Base-by-base conservation (phyloP, 2,797 vertebrate genomes). In the Paedocypris micromegethes region DNA sequence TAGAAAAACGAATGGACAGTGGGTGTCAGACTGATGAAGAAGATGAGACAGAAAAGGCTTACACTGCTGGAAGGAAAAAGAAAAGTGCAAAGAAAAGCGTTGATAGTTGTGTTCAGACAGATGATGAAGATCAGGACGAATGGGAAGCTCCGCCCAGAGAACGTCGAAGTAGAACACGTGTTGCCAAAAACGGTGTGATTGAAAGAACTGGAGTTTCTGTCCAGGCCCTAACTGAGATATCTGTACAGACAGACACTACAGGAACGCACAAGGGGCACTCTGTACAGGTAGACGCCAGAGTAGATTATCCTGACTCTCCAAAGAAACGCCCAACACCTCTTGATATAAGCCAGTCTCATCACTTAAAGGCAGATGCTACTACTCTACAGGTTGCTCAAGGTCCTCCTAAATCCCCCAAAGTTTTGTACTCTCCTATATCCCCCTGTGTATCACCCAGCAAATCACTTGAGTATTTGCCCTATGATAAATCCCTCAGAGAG, bases 81-180 rank as follows among this genome's bases (percentile, higher is more conserved):
- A 92, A 85, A 72, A 94, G 79, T 80, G 68, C 70, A 63, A 98
- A 94, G 83, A 98, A 96, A 81, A 92, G 96, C 54, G 93, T 98
- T 58, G 97, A 99, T 80, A 98, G 94, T 2, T 95, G 97, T 76
- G 96, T 98, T 64, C 97, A 99, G 84, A 99, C 97, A 3, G 97
- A 99, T 76, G 97, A 98, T 73, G 97, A 99, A 79, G 97, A 99
- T 81, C 95, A 98, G 82, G 96, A 99, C 1, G 96, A 98, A 69
- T 98, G 96, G 95, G 97, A 97, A 44, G 86, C 86, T 80, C 90
- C 89, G 38, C 81, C 80, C 58, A 82, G 91, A 91, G 75, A 73
- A 72, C 79, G 87, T 41, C 87, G 88, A 78, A 88, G 77, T 70
- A 81, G 87, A 42, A 82, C 88, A 69, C 88, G 87, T 50, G 87